phyloP scores from a whole-genome alignment of 2,113 vertebrate genomes.

The Cynopterus brachyotis region DNA sequence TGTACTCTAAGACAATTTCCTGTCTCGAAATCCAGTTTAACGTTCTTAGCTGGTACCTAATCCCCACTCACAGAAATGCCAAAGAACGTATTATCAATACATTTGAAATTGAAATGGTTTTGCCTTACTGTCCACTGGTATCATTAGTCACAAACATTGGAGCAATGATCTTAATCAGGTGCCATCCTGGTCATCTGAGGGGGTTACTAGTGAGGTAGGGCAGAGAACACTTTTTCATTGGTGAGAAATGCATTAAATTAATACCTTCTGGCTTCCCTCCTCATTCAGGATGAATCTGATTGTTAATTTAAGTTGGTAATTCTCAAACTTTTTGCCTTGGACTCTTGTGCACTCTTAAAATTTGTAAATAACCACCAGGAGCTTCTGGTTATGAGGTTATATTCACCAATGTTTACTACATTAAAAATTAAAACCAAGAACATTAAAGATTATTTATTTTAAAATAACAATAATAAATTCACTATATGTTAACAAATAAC shows the following conservation, averaged over 20 bases:
- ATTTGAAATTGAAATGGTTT: background rate
- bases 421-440: slow-evolving; percentile 31
- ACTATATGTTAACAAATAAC: background rate
- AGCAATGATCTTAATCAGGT: background rate
- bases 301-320: background rate
- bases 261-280: background rate
- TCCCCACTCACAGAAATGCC: background rate
- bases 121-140: background rate
- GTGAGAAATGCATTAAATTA: background rate
- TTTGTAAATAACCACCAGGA: background rate
- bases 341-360: background rate
- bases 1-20: background rate
- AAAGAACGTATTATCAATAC: background rate
- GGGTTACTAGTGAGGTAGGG: background rate
- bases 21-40: background rate
- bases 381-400: background rate
- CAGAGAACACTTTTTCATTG: background rate
- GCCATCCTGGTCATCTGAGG: background rate
- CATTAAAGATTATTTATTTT: background rate
- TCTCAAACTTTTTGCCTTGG: background rate
- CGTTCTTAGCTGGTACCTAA: background rate
- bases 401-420: background rate
- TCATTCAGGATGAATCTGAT: background rate
- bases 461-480: background rate
- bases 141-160: background rate